phyloP scores from a whole-genome alignment of 2,797 vertebrate genomes.

The Emydoidea blandingii region DNA sequence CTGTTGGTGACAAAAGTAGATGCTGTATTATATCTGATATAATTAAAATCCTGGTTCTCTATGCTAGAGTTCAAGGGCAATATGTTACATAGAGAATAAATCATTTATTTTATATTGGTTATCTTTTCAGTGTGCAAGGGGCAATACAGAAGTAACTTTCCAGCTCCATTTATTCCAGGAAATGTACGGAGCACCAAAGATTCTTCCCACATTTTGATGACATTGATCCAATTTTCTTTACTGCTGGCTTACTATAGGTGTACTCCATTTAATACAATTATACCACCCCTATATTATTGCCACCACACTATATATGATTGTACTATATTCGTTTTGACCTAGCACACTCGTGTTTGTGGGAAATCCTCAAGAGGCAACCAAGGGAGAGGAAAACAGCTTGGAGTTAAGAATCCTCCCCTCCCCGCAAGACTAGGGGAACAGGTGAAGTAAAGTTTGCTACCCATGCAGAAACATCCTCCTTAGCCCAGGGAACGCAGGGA shows the following conservation, averaged over 20 bases:
- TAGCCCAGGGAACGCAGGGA: background rate
- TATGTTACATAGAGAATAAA: background rate
- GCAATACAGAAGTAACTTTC: background rate
- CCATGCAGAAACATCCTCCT: background rate
- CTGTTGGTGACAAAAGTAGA: constrained; percentile 16
- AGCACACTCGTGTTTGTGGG: background rate
- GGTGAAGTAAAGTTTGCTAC: background rate
- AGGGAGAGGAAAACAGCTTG: background rate
- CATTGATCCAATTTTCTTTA: background rate
- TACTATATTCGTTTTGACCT: background rate
- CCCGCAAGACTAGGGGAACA: background rate
- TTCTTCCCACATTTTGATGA: background rate
- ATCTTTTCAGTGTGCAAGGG: background rate
- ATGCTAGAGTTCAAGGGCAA: background rate
- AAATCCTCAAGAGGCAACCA: background rate
- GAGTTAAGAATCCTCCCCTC: background rate
- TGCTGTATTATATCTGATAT: background rate
- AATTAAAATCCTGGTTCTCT: background rate
- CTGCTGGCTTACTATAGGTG: background rate
- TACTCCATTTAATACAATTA: background rate
- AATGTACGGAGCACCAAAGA: background rate
- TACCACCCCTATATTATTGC: background rate
- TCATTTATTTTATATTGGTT: background rate
- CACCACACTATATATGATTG: background rate
- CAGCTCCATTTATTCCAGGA: background rate